These are phyloP conservation scores for Agonum fuliginosum DNA, from an alignment of 2,888 invertebrate genomes.

Conservation along the genomic window DNA sequence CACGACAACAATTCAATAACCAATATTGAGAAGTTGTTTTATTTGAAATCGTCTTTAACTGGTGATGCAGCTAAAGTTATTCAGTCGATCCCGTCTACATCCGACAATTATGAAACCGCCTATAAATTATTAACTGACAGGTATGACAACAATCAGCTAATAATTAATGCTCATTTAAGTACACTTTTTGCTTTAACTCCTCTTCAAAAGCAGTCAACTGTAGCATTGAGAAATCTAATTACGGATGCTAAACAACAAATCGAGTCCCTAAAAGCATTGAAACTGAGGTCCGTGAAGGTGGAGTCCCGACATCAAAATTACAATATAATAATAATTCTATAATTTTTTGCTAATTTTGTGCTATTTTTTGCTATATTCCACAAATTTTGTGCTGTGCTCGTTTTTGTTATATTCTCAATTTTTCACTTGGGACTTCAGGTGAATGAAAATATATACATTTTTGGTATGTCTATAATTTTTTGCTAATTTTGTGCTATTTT, in stretches of 20 bases:
- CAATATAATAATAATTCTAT: no score
- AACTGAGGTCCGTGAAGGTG: no score
- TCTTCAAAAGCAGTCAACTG: conserved; percentile 54
- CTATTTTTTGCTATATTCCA: no score
- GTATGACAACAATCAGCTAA: conserved; percentile 63
- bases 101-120: conserved; percentile 55
- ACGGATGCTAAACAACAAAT: conserved; percentile 63
- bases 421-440: no score
- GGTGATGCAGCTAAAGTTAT: conserved; percentile 60
- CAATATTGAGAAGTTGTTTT: conserved; percentile 61
- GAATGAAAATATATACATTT: no score
- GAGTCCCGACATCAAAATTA: no score
- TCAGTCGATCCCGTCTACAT: conserved; percentile 47
- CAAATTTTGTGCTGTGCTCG: no score
- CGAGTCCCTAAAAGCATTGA: conserved; percentile 62
- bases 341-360: no score
- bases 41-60: conserved; percentile 60
- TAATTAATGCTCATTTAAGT: conserved; percentile 62
- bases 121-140: conserved; percentile 59
- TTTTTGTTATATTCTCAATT: no score
- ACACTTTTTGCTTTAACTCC: conserved; percentile 61
- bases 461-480: no score
- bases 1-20: conserved; percentile 21
- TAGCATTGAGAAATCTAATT: conserved; percentile 61
- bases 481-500: no score